Conservation (phyloP, 2,888 invertebrate species). For the Holacanthella duospinosa region DNA sequence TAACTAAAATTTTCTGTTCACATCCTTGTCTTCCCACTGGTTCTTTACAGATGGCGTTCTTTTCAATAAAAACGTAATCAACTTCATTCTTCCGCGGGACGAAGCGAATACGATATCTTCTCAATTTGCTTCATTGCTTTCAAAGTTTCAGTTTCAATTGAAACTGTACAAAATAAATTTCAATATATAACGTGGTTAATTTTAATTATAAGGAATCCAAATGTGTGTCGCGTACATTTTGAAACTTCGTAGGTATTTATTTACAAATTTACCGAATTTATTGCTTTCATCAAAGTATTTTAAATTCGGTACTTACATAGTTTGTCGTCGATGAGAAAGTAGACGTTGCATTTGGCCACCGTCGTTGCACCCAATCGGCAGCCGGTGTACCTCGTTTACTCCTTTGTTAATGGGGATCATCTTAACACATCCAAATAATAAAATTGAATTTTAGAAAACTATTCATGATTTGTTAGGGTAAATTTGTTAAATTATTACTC, state of each 20-base stretch:
- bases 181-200: too few relatives aligned
- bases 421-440: too few relatives aligned
- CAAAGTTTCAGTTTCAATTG: background rate
- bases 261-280: too few relatives aligned
- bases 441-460: too few relatives aligned
- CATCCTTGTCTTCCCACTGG: conserved; percentile 1
- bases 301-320: too few relatives aligned
- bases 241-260: too few relatives aligned
- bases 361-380: background rate
- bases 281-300: background rate
- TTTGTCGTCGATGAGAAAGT: too few relatives aligned
- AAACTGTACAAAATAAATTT: background rate
- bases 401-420: background rate
- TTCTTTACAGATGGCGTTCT: background rate
- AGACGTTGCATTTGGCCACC: background rate
- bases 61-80: background rate
- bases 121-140: background rate
- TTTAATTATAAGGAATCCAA: too few relatives aligned
- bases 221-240: too few relatives aligned
- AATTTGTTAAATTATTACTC: too few relatives aligned
- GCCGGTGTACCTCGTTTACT: background rate
- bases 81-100: background rate
- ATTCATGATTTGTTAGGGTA: too few relatives aligned
- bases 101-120: background rate
- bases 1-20: background rate